Base-by-base conservation (phyloP, 2,113 vertebrate genomes). In the pig (Sus scrofa) region DNA sequence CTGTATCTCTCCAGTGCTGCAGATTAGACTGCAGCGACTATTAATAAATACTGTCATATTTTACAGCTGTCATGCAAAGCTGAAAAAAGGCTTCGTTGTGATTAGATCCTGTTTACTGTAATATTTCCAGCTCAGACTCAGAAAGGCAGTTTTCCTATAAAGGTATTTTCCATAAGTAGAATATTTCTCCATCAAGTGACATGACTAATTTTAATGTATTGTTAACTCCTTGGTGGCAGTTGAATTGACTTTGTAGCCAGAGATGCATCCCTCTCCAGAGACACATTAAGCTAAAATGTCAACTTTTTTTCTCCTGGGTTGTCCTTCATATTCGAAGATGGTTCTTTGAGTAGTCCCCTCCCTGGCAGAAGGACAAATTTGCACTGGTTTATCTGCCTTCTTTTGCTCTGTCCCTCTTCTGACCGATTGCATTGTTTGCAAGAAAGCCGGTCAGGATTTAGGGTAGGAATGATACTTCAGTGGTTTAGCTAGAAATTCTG, bases 61-160 rank as follows among this genome's bases (percentile, higher is more conserved):
- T 98, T 98, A 97, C 89, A 98, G 85, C 71, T 97, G 95, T 96
- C 95, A 91, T 94, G 60, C 90, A 97, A 97, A 98, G 83, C 96
- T 87, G 97, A 95, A 92, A 96, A 92, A 94, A 94, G 97, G 83
- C 92, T 60, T 97, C 12, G 16, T 91, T 93, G 77, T 97, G 96
- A 82, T 97, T 98, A 98, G 97, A 97, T 97, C n/a, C 82, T 97
- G 92, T 97, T 98, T 98, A 96, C 96, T 97, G 97, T 97, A 97
- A 93, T 95, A 87, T 97, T 97, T 97, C 79, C 71, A 91, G 96
- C 97, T 98, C 93, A 97, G 91, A 84, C 95, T 98, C 87, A 90
- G 91, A 97, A 97, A 98, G 74, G 74, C 92, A 95, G 89, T 97
- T 97, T 97, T 96, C 83, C 94, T 97, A 94, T 96, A 97, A 97